A percentile compares a stretch with the other conserved stretches of the same genome.
Conservation (phyloP, 37 sponge, comb jelly and placozoan species). For the Amphimedon queenslandica region DNA sequence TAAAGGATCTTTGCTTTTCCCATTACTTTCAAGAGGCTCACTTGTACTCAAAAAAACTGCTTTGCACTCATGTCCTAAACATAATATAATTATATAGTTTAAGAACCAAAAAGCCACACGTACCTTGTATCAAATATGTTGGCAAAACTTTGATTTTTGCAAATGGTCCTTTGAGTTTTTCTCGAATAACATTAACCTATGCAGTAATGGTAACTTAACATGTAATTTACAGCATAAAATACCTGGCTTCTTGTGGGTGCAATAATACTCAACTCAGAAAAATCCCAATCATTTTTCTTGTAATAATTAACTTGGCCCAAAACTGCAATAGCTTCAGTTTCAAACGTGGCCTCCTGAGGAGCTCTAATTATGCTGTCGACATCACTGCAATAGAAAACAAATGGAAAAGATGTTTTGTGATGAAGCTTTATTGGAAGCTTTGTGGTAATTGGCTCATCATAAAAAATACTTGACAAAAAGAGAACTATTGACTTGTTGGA, state of each 20-base stretch:
- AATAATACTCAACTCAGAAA: background rate
- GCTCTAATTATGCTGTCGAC: background rate
- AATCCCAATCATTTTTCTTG: background rate
- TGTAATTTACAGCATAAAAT: too few relatives aligned
- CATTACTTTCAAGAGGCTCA: slow-evolving; percentile 38
- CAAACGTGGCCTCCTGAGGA: background rate
- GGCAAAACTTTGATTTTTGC: background rate
- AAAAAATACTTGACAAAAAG: background rate
- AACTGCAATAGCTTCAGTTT: background rate
- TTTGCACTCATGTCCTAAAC: slow-evolving; percentile 41
- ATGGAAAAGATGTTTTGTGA: background rate
- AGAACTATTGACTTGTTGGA: slow-evolving; percentile 29
- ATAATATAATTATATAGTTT: background rate
- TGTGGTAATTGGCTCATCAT: background rate
- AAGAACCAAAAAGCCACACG: background rate
- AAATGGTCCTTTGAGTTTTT: background rate
- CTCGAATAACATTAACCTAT: background rate
- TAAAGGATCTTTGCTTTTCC: slow-evolving; percentile 32
- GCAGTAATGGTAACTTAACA: too few relatives aligned
- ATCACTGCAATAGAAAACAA: background rate
- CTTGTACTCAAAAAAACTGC: slow-evolving; percentile 62
- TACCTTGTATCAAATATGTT: slow-evolving; percentile 10
- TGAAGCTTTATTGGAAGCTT: background rate
- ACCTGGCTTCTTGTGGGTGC: background rate
- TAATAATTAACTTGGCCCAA: background rate